phyloP scores from a whole-genome alignment of 2,888 invertebrate species.

The Acleris laterana region DNA sequence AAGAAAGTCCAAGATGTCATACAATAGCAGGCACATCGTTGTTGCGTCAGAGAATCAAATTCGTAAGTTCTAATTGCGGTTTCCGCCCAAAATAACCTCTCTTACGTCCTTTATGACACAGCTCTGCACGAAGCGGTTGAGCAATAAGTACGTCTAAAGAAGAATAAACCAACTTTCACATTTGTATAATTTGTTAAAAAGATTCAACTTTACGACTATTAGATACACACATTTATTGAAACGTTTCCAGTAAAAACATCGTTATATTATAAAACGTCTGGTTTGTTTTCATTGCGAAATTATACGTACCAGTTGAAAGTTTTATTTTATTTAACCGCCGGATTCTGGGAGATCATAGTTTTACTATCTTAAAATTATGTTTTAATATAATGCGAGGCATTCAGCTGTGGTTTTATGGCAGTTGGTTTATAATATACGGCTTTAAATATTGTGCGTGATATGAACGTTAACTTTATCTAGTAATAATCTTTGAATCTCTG shows the following conservation, averaged over 20 bases:
- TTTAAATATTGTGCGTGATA: neutral
- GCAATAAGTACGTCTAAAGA: no score
- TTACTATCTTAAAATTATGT: conserved; percentile 20
- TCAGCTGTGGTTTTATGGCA: conserved; percentile 11
- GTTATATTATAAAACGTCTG: conserved; percentile 21
- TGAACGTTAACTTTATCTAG: neutral
- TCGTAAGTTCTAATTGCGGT: no score
- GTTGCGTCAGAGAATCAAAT: no score
- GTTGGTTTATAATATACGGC: neutral
- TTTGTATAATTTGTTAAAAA: no score
- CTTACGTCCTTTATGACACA: no score
- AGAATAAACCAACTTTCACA: no score
- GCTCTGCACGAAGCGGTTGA: no score
- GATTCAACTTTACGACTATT: neutral
- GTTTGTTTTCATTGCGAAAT: conserved; percentile 13
- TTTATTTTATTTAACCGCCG: conserved; percentile 19
- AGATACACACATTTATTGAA: neutral
- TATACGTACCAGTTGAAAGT: conserved; percentile 25
- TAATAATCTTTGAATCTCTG: no score
- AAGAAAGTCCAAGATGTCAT: no score
- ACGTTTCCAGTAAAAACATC: neutral
- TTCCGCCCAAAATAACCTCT: no score
- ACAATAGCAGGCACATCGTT: no score
- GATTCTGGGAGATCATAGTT: conserved; percentile 24
- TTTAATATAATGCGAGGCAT: conserved; percentile 12